These are phyloP conservation scores for Hemibagrus wyckioides DNA, from an alignment of 2,113 vertebrate genomes.

Conservation along the genomic window DNA sequence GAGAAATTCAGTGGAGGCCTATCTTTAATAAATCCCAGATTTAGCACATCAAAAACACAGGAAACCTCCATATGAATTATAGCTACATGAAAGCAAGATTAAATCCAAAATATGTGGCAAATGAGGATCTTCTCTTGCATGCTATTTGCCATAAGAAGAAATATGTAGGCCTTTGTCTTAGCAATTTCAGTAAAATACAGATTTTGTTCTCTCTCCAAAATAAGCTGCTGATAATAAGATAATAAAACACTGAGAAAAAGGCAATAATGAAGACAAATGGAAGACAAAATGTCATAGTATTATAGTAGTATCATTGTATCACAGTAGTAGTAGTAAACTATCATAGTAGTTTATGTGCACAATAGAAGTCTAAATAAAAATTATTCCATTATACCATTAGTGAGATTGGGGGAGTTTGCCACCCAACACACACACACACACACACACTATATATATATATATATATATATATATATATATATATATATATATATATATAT, in stretches of 20 bases:
- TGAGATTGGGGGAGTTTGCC: not conserved
- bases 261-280: constrained; percentile 19
- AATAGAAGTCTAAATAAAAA: not conserved
- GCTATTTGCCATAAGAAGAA: not conserved
- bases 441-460: not conserved
- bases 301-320: too few relatives aligned
- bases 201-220: not conserved
- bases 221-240: constrained; percentile 12
- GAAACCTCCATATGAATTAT: constrained; percentile 17
- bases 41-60: not conserved
- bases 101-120: not conserved
- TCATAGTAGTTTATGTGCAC: not conserved
- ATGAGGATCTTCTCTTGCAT: not conserved
- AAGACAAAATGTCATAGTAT: constrained; percentile 20
- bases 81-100: constrained; percentile 6
- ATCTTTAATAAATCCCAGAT: not conserved
- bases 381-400: not conserved
- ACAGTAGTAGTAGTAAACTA: too few relatives aligned
- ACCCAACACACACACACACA: not conserved
- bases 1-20: not conserved
- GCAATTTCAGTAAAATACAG: constrained; percentile 2
- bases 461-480: too few relatives aligned
- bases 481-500: too few relatives aligned
- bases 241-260: not conserved
- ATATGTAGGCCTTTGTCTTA: not conserved